These are phyloP conservation scores for Penaeus japonicus DNA, from an alignment of 1,140 invertebrate species.

Conservation along the genomic window DNA sequence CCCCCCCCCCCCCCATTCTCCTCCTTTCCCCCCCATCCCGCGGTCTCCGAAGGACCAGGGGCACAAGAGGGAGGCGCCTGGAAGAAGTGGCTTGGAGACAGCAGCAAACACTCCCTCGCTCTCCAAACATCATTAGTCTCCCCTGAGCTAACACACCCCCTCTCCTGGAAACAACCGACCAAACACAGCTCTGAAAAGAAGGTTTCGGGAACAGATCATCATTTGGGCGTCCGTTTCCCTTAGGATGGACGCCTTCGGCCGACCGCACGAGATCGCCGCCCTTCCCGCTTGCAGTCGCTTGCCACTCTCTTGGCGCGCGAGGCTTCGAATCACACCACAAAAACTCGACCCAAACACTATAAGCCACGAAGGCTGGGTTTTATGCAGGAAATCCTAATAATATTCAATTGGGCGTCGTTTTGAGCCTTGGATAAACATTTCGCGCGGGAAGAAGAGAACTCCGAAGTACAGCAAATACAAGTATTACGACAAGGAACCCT, in stretches of 20 bases:
- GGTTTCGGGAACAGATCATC: constrained; percentile 13
- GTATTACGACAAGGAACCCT: too few relatives aligned
- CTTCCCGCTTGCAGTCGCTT: neutral
- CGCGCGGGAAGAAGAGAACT: too few relatives aligned
- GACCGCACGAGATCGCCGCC: neutral
- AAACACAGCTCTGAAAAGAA: constrained; percentile 49
- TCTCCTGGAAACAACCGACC: constrained; percentile 49
- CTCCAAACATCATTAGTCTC: constrained; percentile 55
- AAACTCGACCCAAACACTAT: constrained; percentile 41
- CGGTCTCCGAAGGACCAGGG: neutral
- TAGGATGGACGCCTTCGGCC: neutral
- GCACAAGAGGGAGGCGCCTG: constrained; percentile 49
- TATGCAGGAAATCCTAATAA: constrained; percentile 15
- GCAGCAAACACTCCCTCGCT: constrained; percentile 49
- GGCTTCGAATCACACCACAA: constrained; percentile 36
- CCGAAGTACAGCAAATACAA: too few relatives aligned
- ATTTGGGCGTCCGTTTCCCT: neutral
- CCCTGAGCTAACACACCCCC: constrained; percentile 49
- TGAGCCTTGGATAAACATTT: neutral
- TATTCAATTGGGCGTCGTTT: constrained; percentile 10
- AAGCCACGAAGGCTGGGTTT: constrained; percentile 35
- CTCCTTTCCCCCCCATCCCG: neutral
- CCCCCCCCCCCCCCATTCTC: too few relatives aligned
- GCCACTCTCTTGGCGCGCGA: constrained; percentile 19
- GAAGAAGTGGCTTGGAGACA: constrained; percentile 54